These are phyloP conservation scores for Delphinapterus leucas DNA, from an alignment of 2,113 vertebrate genomes.

Conservation along the genomic window DNA sequence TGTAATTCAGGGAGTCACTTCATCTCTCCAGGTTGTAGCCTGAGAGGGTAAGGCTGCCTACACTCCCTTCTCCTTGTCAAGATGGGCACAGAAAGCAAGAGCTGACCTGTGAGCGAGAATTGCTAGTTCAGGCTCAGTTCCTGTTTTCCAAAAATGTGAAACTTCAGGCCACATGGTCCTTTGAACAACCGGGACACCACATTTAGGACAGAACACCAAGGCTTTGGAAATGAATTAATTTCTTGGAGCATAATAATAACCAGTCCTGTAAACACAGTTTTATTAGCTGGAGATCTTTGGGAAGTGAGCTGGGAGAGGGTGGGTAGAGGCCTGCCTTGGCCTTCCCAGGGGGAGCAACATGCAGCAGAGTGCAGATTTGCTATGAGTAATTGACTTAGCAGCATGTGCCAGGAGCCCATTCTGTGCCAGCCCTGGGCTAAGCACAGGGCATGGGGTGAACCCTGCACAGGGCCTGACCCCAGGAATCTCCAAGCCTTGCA, in stretches of 20 bases:
- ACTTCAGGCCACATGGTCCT: neutral
- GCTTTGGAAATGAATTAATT: neutral
- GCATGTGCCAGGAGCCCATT: neutral
- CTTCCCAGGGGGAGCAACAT: too few relatives aligned
- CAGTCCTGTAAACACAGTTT: neutral
- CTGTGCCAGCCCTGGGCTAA: neutral
- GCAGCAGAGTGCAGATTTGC: neutral
- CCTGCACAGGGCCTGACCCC: neutral
- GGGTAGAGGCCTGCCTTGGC: neutral
- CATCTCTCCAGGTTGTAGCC: neutral
- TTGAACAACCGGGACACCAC: neutral
- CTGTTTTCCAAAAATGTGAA: neutral
- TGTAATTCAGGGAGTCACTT: neutral
- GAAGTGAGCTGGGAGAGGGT: neutral
- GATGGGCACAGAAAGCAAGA: rapidly evolving
- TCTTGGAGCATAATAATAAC: neutral
- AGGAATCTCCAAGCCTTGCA: neutral
- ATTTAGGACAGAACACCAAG: neutral
- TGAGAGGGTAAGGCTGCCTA: neutral
- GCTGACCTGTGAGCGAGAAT: neutral
- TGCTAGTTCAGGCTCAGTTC: neutral
- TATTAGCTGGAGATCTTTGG: neutral
- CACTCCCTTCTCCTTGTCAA: neutral
- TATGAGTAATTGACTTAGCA: neutral
- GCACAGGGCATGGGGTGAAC: neutral